Conservation (phyloP, 1,140 invertebrate species). For the Hyposmocoma kahamanoa region DNA sequence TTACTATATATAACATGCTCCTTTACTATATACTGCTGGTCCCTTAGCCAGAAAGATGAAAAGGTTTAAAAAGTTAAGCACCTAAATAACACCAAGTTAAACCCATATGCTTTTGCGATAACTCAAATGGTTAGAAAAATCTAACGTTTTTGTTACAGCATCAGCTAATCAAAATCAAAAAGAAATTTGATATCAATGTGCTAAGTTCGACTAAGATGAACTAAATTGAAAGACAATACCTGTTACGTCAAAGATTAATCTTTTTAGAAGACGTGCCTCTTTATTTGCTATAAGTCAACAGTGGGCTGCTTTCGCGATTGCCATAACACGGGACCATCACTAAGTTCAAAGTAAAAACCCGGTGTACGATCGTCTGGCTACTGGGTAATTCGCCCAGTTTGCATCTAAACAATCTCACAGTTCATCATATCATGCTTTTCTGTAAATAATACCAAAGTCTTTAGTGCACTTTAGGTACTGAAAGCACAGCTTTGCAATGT, state of each 20-base stretch:
- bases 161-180: conserved; percentile 11
- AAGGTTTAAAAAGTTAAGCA: too few relatives aligned
- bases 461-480: conserved; percentile 10
- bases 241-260: conserved; percentile 19
- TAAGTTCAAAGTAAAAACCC: conserved; percentile 9
- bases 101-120: too few relatives aligned
- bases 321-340: conserved; percentile 19
- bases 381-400: conserved; percentile 13
- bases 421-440: background rate
- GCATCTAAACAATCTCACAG: conserved; percentile 13
- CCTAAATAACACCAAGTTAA: too few relatives aligned
- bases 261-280: conserved; percentile 11
- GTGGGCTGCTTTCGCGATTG: conserved; percentile 11
- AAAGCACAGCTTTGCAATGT: background rate
- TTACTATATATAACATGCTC: too few relatives aligned
- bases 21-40: too few relatives aligned
- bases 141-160: conserved; percentile 7
- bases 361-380: conserved; percentile 20
- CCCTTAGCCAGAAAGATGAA: too few relatives aligned
- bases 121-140: background rate
- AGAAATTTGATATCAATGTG: conserved; percentile 21
- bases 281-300: conserved; percentile 8
- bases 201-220: conserved; percentile 18
- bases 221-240: conserved; percentile 13
- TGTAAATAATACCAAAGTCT: conserved; percentile 4